phyloP scores from a whole-genome alignment of 1,140 invertebrate genomes.

The Drosophila murphyi region DNA sequence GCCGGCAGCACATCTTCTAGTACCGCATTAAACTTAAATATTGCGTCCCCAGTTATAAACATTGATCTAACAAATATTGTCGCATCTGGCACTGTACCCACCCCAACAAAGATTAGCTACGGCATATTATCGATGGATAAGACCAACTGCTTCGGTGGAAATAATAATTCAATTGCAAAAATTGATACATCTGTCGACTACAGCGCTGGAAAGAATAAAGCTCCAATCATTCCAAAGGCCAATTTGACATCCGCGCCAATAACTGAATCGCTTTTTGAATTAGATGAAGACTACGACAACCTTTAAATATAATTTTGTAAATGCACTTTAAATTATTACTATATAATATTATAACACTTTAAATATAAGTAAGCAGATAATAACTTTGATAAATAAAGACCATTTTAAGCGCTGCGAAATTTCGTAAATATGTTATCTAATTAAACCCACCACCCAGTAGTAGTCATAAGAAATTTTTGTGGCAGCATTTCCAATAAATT shows the following conservation, averaged over 20 bases:
- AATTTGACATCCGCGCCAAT: slow-evolving; percentile 58
- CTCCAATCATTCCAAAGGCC: slow-evolving; percentile 71
- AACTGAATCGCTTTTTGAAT: slow-evolving; percentile 74
- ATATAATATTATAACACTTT: slow-evolving; percentile 57
- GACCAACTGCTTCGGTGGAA: slow-evolving; percentile 22
- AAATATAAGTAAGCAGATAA: slow-evolving; percentile 56
- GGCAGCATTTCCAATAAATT: not conserved
- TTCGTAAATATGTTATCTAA: not conserved
- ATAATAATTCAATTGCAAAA: slow-evolving; percentile 45
- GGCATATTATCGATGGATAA: slow-evolving; percentile 42
- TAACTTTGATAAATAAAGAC: slow-evolving; percentile 71
- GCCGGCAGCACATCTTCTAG: slow-evolving; percentile 25
- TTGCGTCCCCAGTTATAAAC: slow-evolving; percentile 75
- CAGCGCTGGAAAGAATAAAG: slow-evolving; percentile 68
- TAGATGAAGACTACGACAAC: slow-evolving; percentile 85
- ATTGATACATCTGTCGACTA: slow-evolving; percentile 40
- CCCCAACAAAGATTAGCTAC: slow-evolving; percentile 40
- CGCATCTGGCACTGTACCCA: slow-evolving; percentile 37
- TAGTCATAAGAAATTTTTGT: not conserved
- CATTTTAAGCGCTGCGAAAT: slow-evolving; percentile 35
- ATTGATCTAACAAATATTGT: slow-evolving; percentile 83
- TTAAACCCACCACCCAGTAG: not conserved
- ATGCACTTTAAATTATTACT: slow-evolving; percentile 77
- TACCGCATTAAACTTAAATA: slow-evolving; percentile 63
- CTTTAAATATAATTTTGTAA: slow-evolving; percentile 74